These are phyloP conservation scores for Drosophila ohnishii DNA, from an alignment of 1,140 invertebrate species.

Conservation along the genomic window DNA sequence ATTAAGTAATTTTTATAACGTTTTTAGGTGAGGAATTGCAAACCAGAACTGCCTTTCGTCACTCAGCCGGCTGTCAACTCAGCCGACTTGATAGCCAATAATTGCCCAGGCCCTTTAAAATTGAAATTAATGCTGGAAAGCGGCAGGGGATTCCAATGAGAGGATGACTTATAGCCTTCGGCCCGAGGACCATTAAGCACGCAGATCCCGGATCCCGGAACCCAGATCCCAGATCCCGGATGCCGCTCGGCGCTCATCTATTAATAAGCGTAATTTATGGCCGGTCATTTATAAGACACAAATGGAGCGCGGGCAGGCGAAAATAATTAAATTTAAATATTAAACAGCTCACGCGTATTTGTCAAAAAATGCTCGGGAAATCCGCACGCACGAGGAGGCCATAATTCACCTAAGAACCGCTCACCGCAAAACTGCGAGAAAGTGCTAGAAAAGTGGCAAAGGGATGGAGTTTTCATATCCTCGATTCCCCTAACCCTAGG, in stretches of 20 bases:
- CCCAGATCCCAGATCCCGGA: constrained; percentile 17
- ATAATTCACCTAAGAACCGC: constrained; percentile 70
- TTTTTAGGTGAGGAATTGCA: background rate
- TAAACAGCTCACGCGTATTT: constrained; percentile 74
- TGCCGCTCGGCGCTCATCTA: constrained; percentile 53
- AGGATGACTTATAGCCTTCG: constrained; percentile 40
- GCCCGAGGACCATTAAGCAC: constrained; percentile 39
- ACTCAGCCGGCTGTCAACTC: constrained; percentile 63
- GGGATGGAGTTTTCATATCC: constrained; percentile 11
- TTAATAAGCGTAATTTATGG: constrained; percentile 75
- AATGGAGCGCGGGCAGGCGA: constrained; percentile 40
- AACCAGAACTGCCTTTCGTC: constrained; percentile 35
- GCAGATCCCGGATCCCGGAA: constrained; percentile 14
- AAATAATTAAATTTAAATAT: constrained; percentile 82
- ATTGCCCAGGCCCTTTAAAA: constrained; percentile 63
- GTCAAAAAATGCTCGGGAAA: constrained; percentile 58
- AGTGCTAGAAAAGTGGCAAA: constrained; percentile 4
- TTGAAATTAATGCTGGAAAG: constrained; percentile 37
- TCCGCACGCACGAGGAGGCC: constrained; percentile 54
- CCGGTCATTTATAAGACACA: constrained; percentile 53
- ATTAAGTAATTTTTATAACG: background rate
- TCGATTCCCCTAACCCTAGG: background rate
- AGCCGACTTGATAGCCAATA: constrained; percentile 57
- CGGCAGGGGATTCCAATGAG: background rate
- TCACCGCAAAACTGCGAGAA: constrained; percentile 29